Evolutionary conservation across 64 coral and sea anemone genomes (phyloP), one percentile per base, ranked within the genome.

Genomic region (Pocillopora damicornis): DNA sequence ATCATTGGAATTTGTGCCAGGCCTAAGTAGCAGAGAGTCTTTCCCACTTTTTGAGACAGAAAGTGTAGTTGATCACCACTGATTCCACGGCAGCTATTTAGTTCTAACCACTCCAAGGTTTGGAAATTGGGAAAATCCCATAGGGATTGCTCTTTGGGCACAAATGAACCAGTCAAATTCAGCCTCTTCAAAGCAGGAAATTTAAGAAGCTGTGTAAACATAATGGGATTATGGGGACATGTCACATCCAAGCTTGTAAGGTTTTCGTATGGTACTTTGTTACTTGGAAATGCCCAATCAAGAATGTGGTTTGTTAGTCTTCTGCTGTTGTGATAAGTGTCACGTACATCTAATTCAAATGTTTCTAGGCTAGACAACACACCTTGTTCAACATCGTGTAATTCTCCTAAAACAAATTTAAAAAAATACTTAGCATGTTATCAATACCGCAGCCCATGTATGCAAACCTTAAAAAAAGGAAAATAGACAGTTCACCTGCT

Each of bases 71-170:
- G 34, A 18, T 51, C 17, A 13, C 16, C 63, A 5, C 14, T 51
- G 1, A 83, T n/a, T 4, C 18, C n/a, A 0, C 1, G 11, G n/a
- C 26, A 63, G 23, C 60, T 35, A 17, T 30, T 63, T 13, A 83
- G 34, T 20, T 83, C 80, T 11, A 83, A 17, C 80, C 63, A 68
- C 37, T 83, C 80, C 62, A 83, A 42, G 9, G 66, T 68, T 83
- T 64, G 17, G 18, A 83, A 23, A 83, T 16, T 65, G 37, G 18
- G 63, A 22, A 83, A 66, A 11, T 35, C 51, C 37, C 22, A 13
- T 1, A 81, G 26, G 11, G 79, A 36, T 3, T 15, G 4, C 3
- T 22, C 13, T 6, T 35, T 11, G 26, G 23, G 34, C 6, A 37
- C 20, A 2, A 9, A 1, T 36, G 36, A 18, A 20, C 16, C 13